Conservation (phyloP, 2,888 invertebrate species). For the Tiphia femorata region DNA sequence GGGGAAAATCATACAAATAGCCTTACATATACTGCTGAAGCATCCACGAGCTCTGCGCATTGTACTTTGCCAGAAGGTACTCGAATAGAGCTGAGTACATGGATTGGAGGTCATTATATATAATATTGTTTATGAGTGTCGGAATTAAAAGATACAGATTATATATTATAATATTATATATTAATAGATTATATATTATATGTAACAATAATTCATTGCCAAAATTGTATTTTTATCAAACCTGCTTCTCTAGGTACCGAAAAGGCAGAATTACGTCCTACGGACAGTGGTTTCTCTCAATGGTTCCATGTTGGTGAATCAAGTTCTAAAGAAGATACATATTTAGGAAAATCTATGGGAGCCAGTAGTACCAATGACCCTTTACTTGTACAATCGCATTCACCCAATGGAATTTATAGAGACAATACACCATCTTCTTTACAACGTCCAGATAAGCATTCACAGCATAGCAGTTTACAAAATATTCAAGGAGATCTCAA, state of each 20-base stretch:
- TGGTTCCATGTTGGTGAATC: conserved; percentile 54
- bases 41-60: conserved; percentile 64
- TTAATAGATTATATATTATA: conserved; percentile 1
- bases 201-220: neutral
- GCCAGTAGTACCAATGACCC: conserved; percentile 42
- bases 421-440: conserved; percentile 62
- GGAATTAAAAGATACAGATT: no score
- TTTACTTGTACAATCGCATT: conserved; percentile 42
- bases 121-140: no score
- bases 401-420: conserved; percentile 52
- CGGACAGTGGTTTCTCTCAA: conserved; percentile 63
- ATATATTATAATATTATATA: neutral
- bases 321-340: conserved; percentile 41
- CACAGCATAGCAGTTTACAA: conserved; percentile 65
- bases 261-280: conserved; percentile 47
- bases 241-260: conserved; percentile 47
- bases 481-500: conserved; percentile 77
- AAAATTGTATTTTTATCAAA: neutral
- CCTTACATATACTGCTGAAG: conserved; percentile 26
- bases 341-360: conserved; percentile 31
- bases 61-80: conserved; percentile 71
- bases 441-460: conserved; percentile 63
- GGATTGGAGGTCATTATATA: conserved; percentile 75
- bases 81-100: conserved; percentile 76
- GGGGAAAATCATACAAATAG: conserved; percentile 26